These are phyloP conservation scores for Suricata suricatta DNA, from an alignment of 2,113 vertebrate species.

Conservation along the genomic window DNA sequence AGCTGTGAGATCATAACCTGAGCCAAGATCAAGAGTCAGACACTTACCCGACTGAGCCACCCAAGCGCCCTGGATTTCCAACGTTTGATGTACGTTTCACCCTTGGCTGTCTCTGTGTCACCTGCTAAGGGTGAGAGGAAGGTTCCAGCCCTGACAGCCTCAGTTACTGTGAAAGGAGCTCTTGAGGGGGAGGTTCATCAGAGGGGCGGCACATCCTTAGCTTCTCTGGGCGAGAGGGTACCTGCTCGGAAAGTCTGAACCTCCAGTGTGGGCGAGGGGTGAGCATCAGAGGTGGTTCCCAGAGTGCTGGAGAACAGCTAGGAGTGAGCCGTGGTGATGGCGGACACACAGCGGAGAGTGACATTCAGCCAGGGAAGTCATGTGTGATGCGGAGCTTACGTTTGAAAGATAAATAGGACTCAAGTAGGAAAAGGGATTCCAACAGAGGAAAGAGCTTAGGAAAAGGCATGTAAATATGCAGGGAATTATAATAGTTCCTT, in stretches of 20 bases:
- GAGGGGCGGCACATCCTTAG: not conserved
- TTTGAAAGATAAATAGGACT: not conserved
- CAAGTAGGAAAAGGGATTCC: not conserved
- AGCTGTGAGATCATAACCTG: too few relatives aligned
- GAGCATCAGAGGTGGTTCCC: not conserved
- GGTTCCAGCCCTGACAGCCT: not conserved
- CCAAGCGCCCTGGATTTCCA: not conserved
- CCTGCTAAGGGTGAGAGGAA: not conserved
- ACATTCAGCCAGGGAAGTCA: not conserved
- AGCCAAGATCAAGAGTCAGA: too few relatives aligned
- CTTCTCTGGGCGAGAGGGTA: not conserved
- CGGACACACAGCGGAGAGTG: not conserved
- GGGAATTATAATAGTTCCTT: not conserved
- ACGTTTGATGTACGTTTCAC: fast-evolving
- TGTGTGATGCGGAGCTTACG: not conserved
- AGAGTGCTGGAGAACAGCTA: not conserved
- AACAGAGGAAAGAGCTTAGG: not conserved
- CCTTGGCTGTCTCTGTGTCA: not conserved
- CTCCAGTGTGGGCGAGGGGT: not conserved
- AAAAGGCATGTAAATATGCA: too few relatives aligned
- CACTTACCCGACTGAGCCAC: too few relatives aligned
- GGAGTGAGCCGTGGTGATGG: not conserved
- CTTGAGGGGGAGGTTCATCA: not conserved
- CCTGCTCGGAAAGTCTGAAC: not conserved
- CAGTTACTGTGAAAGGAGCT: not conserved